Percentiles rank a stretch among this genome's conserved stretches.
Evolutionary conservation across 1,140 invertebrate genomes (phyloP).

Genomic region (Danaus melanippus): DNA sequence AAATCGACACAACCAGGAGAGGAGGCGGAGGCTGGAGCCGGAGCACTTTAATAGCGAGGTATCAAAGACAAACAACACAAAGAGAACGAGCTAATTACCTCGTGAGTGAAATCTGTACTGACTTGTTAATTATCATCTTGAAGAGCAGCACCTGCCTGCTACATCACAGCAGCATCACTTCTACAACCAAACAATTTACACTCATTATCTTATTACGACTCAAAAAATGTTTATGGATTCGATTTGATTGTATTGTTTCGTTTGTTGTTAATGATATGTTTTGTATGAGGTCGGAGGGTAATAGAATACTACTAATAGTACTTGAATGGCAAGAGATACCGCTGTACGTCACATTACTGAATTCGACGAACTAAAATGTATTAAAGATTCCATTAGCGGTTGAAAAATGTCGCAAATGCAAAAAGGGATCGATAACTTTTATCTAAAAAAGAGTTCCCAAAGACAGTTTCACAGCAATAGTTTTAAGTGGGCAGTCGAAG

Average conservation of each 20-base stretch:
- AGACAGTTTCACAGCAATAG: slow-evolving; percentile 25
- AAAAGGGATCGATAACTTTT: no score
- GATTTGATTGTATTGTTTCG: not conserved
- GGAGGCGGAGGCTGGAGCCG: not conserved
- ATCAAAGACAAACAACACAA: slow-evolving; percentile 17
- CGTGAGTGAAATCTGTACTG: slow-evolving; percentile 12
- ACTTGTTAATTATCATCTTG: slow-evolving; percentile 12
- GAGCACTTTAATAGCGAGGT: slow-evolving; percentile 18
- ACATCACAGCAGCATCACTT: not conserved
- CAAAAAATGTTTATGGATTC: not conserved
- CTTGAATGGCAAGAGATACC: no score
- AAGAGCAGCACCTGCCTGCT: slow-evolving; percentile 3
- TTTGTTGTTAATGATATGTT: no score
- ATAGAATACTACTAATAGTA: no score
- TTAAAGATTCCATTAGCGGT: no score
- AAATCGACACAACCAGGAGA: no score
- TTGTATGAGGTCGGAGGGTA: no score
- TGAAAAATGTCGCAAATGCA: no score
- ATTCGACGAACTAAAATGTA: no score
- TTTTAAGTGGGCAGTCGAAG: slow-evolving; percentile 58
- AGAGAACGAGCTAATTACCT: slow-evolving; percentile 23
- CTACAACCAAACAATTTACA: not conserved
- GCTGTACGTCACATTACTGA: no score
- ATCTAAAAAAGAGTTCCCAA: not conserved
- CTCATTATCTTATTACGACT: not conserved